phyloP scores from a whole-genome alignment of 2,113 vertebrate genomes.

The Harpagus bidentatus region DNA sequence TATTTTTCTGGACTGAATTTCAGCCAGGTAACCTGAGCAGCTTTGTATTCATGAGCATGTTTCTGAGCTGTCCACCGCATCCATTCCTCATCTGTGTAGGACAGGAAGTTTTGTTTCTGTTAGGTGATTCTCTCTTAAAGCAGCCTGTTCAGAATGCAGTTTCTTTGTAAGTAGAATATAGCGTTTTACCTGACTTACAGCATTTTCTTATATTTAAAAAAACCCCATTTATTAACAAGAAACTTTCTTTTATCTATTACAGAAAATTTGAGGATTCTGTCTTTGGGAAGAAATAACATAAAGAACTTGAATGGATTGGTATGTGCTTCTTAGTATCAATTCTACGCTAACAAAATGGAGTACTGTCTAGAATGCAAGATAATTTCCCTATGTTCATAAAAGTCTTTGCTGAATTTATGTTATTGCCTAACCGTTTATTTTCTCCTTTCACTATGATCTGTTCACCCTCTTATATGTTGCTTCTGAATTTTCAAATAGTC shows the following conservation, averaged over 20 bases:
- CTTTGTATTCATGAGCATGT: background rate
- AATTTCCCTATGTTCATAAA: background rate
- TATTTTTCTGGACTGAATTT: background rate
- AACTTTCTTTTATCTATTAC: slow-evolving; percentile 40
- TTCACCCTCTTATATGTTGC: background rate
- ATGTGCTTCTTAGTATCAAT: slow-evolving; percentile 33
- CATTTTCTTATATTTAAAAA: background rate
- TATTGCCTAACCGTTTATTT: background rate
- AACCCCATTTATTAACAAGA: background rate
- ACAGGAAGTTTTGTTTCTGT: background rate
- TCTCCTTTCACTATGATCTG: background rate
- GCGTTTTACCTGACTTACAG: background rate
- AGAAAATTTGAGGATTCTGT: slow-evolving; percentile 95
- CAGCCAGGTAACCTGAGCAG: background rate
- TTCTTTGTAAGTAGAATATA: background rate
- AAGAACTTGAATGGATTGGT: slow-evolving; percentile 94
- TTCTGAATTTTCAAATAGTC: background rate
- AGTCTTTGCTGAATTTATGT: background rate
- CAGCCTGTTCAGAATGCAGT: background rate
- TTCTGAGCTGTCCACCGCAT: background rate
- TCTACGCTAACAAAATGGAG: background rate
- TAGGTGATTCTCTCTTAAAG: background rate
- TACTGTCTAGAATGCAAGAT: background rate
- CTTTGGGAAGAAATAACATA: slow-evolving; percentile 94
- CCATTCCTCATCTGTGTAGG: background rate